Evolutionary conservation across 2,113 vertebrate genomes (phyloP), one percentile per base, ranked within the genome.

Genomic region (Panthera uncia): DNA sequence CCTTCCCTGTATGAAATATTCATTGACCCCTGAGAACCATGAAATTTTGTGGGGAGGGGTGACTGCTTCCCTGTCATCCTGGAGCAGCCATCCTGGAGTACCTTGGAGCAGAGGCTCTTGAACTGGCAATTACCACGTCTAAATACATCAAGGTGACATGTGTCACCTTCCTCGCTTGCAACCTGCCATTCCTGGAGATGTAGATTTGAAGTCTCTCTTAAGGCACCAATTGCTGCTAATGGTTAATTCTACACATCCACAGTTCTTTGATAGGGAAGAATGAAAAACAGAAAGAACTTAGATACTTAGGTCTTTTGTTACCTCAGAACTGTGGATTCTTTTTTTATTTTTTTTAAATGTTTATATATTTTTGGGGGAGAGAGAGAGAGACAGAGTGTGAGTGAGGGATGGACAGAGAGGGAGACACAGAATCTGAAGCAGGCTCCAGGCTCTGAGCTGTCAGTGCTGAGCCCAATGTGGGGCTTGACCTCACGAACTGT

Each of bases 201-300:
- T 99, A 90, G 99, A 99, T 98, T 91, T 74, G 97, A 99, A 99
- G 97, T 99, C 99, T 2, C 99, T 99, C 55, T 99, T 96, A 99
- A 99, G 96, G 99, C 99, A 65, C 99, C 99, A 19, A 99, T 99
- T 97, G 99, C 99, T 97, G 99, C 99, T 73, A 99, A 99, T 98
- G 99, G 99, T 99, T 91, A 95, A 99, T 99, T 98, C 99, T 99
- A 0, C 99, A 99, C 96, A 99, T 99, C 96, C 99, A 99, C 98
- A 99, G 99, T 97, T 99, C 99, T 95, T 98, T 99, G 85, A 99
- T 99, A 97, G 99, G 99, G 81, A 99, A 99, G 99, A 99, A 99
- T 98, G 99, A 99, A 97, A 99, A 99, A 97, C 99, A 99, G 99
- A 99, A 99, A 63, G 33, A 98, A 99, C 99, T 1, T 98, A 91